A percentile compares a stretch with the other conserved stretches of the same genome.
Conservation (phyloP, 1,140 invertebrate genomes). For the Drosophila bocki region DNA sequence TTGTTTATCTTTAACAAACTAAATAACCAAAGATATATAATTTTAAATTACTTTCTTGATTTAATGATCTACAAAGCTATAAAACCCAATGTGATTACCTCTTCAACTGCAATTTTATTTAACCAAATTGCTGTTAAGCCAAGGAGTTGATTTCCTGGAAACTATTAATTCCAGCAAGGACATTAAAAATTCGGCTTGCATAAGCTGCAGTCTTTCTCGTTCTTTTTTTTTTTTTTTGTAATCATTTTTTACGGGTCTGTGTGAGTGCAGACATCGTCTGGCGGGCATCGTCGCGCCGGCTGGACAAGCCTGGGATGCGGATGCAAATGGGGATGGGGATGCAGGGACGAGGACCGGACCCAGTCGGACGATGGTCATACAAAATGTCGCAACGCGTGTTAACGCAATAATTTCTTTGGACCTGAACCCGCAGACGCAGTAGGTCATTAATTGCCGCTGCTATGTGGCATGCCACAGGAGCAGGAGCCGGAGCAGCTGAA, state of each 20-base stretch:
- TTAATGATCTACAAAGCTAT: neutral
- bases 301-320: conserved; percentile 34
- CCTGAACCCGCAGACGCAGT: conserved; percentile 71
- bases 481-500: conserved; percentile 34
- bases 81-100: neutral
- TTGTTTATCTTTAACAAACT: too few species aligned
- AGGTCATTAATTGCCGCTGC: conserved; percentile 76
- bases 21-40: neutral
- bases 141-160: neutral
- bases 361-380: conserved; percentile 45
- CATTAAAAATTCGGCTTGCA: conserved; percentile 14
- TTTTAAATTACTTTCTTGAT: too few species aligned
- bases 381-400: conserved; percentile 78
- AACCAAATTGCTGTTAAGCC: neutral
- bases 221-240: conserved; percentile 10
- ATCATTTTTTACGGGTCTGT: conserved; percentile 22
- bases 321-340: conserved; percentile 14
- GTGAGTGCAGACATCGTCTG: conserved; percentile 69
- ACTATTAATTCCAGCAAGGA: conserved; percentile 3
- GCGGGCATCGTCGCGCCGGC: conserved; percentile 53
- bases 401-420: conserved; percentile 66
- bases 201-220: neutral
- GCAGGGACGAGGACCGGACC: conserved; percentile 1
- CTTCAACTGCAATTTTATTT: neutral
- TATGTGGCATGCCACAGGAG: conserved; percentile 14